Base-by-base conservation (phyloP, 2,888 invertebrate genomes). In the Alloplasta piceator region DNA sequence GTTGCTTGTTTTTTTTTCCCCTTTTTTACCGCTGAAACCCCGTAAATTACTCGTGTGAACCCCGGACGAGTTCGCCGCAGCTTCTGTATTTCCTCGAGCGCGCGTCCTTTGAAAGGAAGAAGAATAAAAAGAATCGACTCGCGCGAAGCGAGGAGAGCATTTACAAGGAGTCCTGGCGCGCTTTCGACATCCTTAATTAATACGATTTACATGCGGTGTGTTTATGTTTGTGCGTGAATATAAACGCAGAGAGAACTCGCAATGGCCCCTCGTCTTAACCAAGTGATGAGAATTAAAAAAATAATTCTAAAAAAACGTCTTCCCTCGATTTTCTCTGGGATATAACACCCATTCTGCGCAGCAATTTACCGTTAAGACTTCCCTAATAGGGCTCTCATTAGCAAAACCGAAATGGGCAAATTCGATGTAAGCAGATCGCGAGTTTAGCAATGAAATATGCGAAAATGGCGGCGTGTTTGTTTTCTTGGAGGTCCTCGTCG, bases 351-450 rank as follows among this genome's bases (percentile, higher is more conserved):
- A 64, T 77, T 77, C 67, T 38, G 64, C 63, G 55, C 72, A 43
- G 86, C 86, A 86, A 86, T 83, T 70, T 82, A 85, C 87, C 86
- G 86, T 89, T 88, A 88, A 86, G 63, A 26, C 26, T 88, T 84
- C 87, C 90, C 91, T 91, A 91, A 91, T 90, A 90, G 89, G 91
- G 90, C 86, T 87, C 90, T 91, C 91, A 90, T 91, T 91, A 91
- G 89, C 86, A 86, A 87, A 26, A 87, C 73, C 60, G 16, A 64
- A 78, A 82, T 71, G 48, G 74, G 12, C 38, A 14, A 56, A 39
- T 16, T 74, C 26, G 39, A 71, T 75, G 55, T 71, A 66, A 71
- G 71, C 60, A 70, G 39, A 56, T 26, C 26, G 3, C 26, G 26
- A 26, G 26, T 26, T 26, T 3, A 2, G 14, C 52, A 41, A 58